phyloP scores from a whole-genome alignment of 2,797 vertebrate species.

The Mus caroli region DNA sequence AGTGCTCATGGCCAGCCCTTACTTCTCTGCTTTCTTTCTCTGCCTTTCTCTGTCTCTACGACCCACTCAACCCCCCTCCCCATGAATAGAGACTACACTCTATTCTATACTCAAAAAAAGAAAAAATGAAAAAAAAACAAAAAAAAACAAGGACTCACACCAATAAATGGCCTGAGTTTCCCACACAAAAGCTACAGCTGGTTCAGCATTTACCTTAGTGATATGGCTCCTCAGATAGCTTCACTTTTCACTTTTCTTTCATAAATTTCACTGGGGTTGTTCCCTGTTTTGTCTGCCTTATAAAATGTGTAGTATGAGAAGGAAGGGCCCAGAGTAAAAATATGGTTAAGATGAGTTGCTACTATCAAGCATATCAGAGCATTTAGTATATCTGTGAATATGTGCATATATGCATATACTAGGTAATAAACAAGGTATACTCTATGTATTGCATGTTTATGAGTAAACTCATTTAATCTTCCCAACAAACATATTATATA shows the following conservation, averaged over 20 bases:
- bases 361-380: not conserved
- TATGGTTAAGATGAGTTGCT: not conserved
- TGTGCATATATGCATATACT: not conserved
- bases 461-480: not conserved
- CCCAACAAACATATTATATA: not conserved
- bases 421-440: not conserved
- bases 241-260: not conserved
- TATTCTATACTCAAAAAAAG: no score
- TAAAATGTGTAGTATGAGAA: not conserved
- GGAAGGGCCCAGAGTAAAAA: not conserved
- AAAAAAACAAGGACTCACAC: not conserved
- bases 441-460: not conserved
- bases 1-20: no score
- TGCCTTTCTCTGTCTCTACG: no score
- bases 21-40: no score
- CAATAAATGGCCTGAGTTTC: not conserved
- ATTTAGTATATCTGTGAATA: accelerated
- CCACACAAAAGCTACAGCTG: not conserved
- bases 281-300: not conserved
- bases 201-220: not conserved
- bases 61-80: no score
- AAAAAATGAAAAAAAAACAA: no score
- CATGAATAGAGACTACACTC: no score
- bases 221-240: not conserved
- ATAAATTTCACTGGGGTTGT: not conserved